Evolutionary conservation across 2,888 invertebrate species (phyloP).

Genomic region (Plemyria rubiginata): DNA sequence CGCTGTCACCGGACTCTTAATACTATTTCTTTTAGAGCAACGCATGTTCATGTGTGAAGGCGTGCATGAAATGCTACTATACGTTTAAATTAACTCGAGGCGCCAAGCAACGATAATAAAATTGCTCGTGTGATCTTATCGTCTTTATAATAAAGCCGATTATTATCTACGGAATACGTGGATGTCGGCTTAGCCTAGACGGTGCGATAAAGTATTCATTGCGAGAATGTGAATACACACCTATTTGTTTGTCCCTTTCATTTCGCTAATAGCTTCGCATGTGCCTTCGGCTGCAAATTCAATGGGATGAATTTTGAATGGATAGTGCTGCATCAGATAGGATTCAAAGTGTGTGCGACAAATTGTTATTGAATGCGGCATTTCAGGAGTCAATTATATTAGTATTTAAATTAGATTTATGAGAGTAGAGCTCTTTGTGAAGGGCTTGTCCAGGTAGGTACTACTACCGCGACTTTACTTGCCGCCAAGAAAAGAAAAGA

Average conservation of each 20-base stretch:
- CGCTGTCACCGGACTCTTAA: too few species aligned
- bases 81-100: background rate
- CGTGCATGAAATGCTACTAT: too few species aligned
- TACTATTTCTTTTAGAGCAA: too few species aligned
- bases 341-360: slow-evolving; percentile 1
- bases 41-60: too few species aligned
- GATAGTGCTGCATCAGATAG: slow-evolving; percentile 42
- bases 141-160: slow-evolving; percentile 18
- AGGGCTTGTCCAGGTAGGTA: too few species aligned
- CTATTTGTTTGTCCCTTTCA: slow-evolving; percentile 26
- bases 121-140: background rate
- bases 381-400: background rate
- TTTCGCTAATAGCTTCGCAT: slow-evolving; percentile 29
- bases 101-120: background rate
- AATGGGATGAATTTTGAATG: slow-evolving; percentile 45
- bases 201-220: slow-evolving; percentile 28
- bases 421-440: too few species aligned
- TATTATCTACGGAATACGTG: slow-evolving; percentile 22
- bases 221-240: slow-evolving; percentile 10
- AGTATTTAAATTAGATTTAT: too few species aligned
- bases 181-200: slow-evolving; percentile 16
- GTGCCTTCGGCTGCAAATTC: slow-evolving; percentile 20
- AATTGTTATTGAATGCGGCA: background rate
- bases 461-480: too few species aligned
- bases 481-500: too few species aligned